Base-by-base conservation (phyloP, 2,113 vertebrate genomes). In the Brachionichthys hirsutus region DNA sequence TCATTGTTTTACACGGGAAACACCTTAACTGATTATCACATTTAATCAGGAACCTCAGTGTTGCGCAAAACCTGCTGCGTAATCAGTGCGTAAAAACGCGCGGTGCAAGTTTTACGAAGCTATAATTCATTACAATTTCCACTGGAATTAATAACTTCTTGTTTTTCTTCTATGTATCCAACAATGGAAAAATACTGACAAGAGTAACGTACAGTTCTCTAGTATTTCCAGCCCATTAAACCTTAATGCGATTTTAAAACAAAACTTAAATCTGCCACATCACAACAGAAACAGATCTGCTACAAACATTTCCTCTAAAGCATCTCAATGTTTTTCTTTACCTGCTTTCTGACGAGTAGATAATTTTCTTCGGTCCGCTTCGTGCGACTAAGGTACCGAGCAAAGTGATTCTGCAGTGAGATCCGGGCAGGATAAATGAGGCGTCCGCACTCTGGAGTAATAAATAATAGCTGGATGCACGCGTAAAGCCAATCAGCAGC, bases 401-500 rank as follows among this genome's bases (percentile, higher is more conserved):
- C 54, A 47, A 41, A 67, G 62, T 34, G 69, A 58, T 78, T 71
- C 76, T 75, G 52, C 61, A 50, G 73, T 58, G 62, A 81, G 79
- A 81, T 59, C 67, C 62, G 47, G 18, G 60, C 40, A 43, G 64
- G 51, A 80, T 74, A 72, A 85, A 73, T 61, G 75, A 81, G 60
- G 38, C 44, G 54, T 75, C 64, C 71, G 48, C 18, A 47, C 65
- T 77, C 62, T 65, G 80, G 58, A 56, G 62, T 74, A 72, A 86
- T 89, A 89, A 90, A 89, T 88, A 84, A 84, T 54, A 42, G 62
- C 71, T 70, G 80, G 74, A 67, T 70, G 87, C 75, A 78, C 83
- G 85, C 85, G 83, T 73, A 86, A 85, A 70, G 85, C 90, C 90
- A 92, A 92, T 92, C 90, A 91, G 85, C 64, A 67, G 66, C 78